phyloP scores from a whole-genome alignment of 1,140 invertebrate genomes.

The Achatina immaculata region DNA sequence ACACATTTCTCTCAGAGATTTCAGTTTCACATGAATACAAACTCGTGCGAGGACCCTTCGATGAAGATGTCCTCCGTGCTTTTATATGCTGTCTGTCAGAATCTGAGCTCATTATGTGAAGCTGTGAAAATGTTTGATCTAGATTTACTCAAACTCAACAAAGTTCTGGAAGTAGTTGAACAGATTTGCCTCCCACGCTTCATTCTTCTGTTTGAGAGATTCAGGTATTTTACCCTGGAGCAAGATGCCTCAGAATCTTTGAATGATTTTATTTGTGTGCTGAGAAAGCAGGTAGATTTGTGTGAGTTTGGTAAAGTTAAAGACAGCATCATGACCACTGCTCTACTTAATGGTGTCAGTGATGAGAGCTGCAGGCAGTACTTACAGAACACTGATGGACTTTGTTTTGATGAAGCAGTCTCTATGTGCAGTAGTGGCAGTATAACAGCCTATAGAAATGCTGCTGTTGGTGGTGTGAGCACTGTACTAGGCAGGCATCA shows the following conservation, averaged over 20 bases:
- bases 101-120: neutral
- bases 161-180: slow-evolving; percentile 17
- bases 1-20: slow-evolving; percentile 17
- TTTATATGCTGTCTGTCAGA: neutral
- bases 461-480: neutral
- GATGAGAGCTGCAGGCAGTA: slow-evolving; percentile 26
- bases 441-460: neutral
- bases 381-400: slow-evolving; percentile 1
- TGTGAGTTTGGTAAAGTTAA: slow-evolving; percentile 28
- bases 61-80: neutral
- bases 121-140: neutral
- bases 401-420: slow-evolving; percentile 27
- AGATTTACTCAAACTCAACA: neutral
- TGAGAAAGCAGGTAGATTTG: slow-evolving; percentile 18
- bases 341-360: slow-evolving; percentile 14
- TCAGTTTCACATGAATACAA: slow-evolving; percentile 8
- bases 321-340: slow-evolving; percentile 21
- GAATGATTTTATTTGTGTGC: slow-evolving; percentile 19
- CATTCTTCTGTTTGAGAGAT: slow-evolving; percentile 25
- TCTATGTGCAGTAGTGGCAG: slow-evolving; percentile 14
- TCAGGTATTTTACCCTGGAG: slow-evolving; percentile 19
- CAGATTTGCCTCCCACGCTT: slow-evolving; percentile 22
- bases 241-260: slow-evolving; percentile 10
- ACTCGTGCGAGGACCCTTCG: neutral
- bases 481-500: neutral